Conservation (phyloP, 2,113 vertebrate species). For the Embiotoca jacksoni region DNA sequence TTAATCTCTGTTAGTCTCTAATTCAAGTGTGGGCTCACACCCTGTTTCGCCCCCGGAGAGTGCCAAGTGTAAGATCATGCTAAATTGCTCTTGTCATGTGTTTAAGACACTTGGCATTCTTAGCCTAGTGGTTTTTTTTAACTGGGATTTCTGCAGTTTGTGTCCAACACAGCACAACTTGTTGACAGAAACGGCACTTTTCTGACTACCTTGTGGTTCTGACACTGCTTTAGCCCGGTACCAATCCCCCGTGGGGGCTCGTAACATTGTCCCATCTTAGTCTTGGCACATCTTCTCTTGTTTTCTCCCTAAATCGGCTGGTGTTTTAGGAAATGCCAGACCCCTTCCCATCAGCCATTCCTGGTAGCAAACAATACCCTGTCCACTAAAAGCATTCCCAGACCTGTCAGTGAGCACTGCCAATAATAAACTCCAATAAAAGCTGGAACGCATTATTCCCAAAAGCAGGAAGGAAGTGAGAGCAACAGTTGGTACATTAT, state of each 20-base stretch:
- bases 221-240: constrained; percentile 22
- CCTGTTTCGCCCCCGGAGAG: constrained; percentile 78
- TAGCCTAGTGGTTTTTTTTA: constrained; percentile 70
- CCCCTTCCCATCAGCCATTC: constrained; percentile 46
- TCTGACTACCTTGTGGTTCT: constrained; percentile 54
- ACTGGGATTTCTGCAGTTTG: constrained; percentile 59
- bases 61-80: constrained; percentile 85
- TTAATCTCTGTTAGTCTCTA: constrained; percentile 84
- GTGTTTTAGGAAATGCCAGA: constrained; percentile 48
- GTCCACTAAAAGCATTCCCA: constrained; percentile 73
- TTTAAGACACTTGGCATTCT: constrained; percentile 84
- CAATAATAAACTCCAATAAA: constrained; percentile 78
- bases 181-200: constrained; percentile 72
- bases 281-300: constrained; percentile 21
- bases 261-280: constrained; percentile 25
- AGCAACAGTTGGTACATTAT: constrained; percentile 75
- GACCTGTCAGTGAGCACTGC: constrained; percentile 68
- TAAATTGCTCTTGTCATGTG: constrained; percentile 86
- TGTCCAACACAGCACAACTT: constrained; percentile 73
- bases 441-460: constrained; percentile 73
- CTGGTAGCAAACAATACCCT: constrained; percentile 65
- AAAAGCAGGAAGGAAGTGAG: constrained; percentile 80
- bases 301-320: constrained; percentile 54
- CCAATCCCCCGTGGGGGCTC: constrained; percentile 22
- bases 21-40: constrained; percentile 84